phyloP scores from a whole-genome alignment of 2,888 invertebrate species.

The Ectemnius lituratus region DNA sequence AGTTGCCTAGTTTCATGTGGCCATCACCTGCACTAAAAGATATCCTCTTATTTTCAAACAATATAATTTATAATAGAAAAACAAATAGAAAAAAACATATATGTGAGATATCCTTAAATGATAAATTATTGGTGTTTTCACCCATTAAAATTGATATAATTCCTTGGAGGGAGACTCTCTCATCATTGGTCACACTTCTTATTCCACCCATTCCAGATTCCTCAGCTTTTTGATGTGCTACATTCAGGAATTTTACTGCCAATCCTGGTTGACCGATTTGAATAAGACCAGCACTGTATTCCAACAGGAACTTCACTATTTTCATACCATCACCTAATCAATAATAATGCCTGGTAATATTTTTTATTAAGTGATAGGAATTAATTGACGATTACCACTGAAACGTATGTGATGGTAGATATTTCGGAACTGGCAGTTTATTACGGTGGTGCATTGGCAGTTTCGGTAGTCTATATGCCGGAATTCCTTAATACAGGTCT shows the following conservation, averaged over 20 bases:
- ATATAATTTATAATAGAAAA: no score
- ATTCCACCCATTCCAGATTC: no score
- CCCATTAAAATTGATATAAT: slow-evolving; percentile 37
- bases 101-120: no score
- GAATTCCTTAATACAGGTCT: slow-evolving; percentile 20
- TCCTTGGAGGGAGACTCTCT: background rate
- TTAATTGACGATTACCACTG: slow-evolving; percentile 40
- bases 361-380: background rate
- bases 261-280: slow-evolving; percentile 66
- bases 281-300: slow-evolving; percentile 71
- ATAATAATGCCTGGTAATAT: background rate
- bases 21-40: slow-evolving; percentile 57
- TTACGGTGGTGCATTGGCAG: slow-evolving; percentile 56
- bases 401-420: slow-evolving; percentile 50
- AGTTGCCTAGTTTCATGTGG: slow-evolving; percentile 54
- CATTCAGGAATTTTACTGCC: slow-evolving; percentile 66
- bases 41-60: no score
- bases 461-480: slow-evolving; percentile 60
- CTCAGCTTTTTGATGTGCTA: slow-evolving; percentile 34
- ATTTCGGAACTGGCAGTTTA: slow-evolving; percentile 54
- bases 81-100: no score
- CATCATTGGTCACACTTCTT: background rate
- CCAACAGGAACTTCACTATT: slow-evolving; percentile 68
- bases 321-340: slow-evolving; percentile 48
- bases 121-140: slow-evolving; percentile 1